These are phyloP conservation scores for Clarias batrachus DNA, from an alignment of 2,113 vertebrate genomes.

Conservation along the genomic window DNA sequence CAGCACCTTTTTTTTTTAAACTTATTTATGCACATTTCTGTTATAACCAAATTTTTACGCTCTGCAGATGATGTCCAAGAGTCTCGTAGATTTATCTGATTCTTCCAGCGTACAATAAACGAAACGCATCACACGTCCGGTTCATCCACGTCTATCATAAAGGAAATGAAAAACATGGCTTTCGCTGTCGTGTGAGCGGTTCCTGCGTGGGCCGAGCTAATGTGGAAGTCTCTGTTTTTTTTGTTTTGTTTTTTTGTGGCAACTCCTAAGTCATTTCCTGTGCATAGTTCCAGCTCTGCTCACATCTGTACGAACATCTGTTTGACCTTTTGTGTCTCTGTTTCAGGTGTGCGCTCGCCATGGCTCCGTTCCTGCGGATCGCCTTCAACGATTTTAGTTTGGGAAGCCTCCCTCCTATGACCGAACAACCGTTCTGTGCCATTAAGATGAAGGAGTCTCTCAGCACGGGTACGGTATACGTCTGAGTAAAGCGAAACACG, in stretches of 20 bases:
- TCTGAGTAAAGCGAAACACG: not conserved
- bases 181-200: slow-evolving; percentile 9
- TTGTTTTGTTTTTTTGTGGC: slow-evolving; percentile 40
- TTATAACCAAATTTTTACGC: not conserved
- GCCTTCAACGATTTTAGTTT: slow-evolving; percentile 83
- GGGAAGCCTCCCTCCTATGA: slow-evolving; percentile 70
- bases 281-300: slow-evolving; percentile 3
- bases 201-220: not conserved
- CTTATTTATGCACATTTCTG: not conserved
- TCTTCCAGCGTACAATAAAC: not conserved
- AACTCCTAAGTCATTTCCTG: slow-evolving; percentile 29
- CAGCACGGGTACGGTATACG: slow-evolving; percentile 80
- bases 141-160: not conserved
- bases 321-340: slow-evolving; percentile 16
- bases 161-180: not conserved
- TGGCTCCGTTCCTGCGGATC: slow-evolving; percentile 94
- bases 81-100: not conserved
- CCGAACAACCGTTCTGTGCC: slow-evolving; percentile 84
- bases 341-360: slow-evolving; percentile 65
- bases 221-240: slow-evolving; percentile 21
- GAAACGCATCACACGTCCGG: not conserved
- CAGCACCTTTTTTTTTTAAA: not conserved
- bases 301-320: slow-evolving; percentile 27
- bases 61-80: not conserved
- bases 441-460: slow-evolving; percentile 95